Percentiles rank a stretch among this genome's conserved stretches.
These are phyloP conservation scores for Pteronotus mesoamericanus DNA, from an alignment of 2,797 vertebrate species.

Conservation along the genomic window DNA sequence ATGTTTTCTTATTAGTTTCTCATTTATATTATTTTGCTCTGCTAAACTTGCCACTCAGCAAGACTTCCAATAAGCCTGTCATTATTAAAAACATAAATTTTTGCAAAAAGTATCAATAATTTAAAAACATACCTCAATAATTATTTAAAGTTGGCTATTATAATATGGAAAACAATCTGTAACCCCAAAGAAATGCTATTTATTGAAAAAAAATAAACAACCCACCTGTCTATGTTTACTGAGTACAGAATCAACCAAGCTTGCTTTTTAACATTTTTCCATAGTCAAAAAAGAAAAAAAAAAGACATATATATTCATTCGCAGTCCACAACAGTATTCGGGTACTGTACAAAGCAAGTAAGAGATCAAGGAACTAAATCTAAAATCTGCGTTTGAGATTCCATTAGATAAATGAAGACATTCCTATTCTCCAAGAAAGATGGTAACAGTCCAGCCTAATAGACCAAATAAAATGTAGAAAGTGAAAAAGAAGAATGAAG, in stretches of 20 bases:
- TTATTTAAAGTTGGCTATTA: background rate
- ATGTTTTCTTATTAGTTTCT: background rate
- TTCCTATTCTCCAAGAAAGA: background rate
- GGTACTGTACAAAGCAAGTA: background rate
- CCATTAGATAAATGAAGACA: background rate
- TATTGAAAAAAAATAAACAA: background rate
- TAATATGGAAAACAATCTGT: background rate
- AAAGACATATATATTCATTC: too few relatives aligned
- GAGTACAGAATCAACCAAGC: background rate
- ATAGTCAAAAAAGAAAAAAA: background rate
- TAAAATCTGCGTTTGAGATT: constrained; percentile 11
- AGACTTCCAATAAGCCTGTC: background rate
- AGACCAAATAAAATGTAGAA: constrained; percentile 14
- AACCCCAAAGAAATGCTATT: background rate
- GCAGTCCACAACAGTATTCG: background rate
- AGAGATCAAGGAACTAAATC: background rate
- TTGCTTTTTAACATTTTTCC: constrained; percentile 20
- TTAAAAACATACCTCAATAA: background rate
- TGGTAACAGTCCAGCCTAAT: background rate
- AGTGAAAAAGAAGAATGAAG: background rate
- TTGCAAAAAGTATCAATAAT: background rate
- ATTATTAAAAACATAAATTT: constrained; percentile 18
- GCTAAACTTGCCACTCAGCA: background rate
- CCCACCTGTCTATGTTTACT: background rate
- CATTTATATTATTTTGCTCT: constrained; percentile 35